phyloP scores from a whole-genome alignment of 2,888 invertebrate genomes.

The Eristalis tenax region DNA sequence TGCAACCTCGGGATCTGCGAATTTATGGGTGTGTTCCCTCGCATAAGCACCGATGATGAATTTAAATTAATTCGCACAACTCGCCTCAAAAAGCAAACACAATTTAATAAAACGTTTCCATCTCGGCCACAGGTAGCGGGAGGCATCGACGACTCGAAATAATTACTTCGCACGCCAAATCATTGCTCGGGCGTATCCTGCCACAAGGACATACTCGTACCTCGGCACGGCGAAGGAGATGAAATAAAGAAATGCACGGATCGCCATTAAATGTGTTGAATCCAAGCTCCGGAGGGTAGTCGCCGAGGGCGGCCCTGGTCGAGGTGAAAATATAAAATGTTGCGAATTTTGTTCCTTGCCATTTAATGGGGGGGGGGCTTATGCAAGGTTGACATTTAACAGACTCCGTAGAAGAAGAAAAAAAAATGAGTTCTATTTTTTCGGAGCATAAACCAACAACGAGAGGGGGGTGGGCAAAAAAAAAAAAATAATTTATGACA shows the following conservation, averaged over 20 bases:
- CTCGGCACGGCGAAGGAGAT: background rate
- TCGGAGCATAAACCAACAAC: background rate
- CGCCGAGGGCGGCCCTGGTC: background rate
- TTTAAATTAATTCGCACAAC: constrained; percentile 42
- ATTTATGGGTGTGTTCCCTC: background rate
- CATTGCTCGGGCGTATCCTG: background rate
- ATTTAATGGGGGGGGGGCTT: background rate
- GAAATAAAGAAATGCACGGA: constrained; percentile 6
- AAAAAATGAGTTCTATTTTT: constrained; percentile 47
- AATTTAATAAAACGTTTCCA: constrained; percentile 35
- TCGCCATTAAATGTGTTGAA: constrained; percentile 30
- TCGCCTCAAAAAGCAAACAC: background rate
- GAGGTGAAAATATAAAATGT: constrained; percentile 25
- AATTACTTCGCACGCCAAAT: constrained; percentile 54
- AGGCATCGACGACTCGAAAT: constrained; percentile 37
- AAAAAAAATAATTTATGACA: constrained; percentile 58
- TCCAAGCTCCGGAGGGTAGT: background rate
- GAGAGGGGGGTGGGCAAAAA: background rate
- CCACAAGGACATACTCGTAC: constrained; percentile 13
- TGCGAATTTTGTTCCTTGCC: constrained; percentile 34
- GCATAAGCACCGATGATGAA: constrained; percentile 34
- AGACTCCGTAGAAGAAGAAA: background rate
- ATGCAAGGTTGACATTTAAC: constrained; percentile 57
- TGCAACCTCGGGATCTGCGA: background rate
- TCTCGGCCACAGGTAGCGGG: constrained; percentile 23